phyloP scores from a whole-genome alignment of 2,113 vertebrate genomes.

The Phalacrocorax aristotelis region DNA sequence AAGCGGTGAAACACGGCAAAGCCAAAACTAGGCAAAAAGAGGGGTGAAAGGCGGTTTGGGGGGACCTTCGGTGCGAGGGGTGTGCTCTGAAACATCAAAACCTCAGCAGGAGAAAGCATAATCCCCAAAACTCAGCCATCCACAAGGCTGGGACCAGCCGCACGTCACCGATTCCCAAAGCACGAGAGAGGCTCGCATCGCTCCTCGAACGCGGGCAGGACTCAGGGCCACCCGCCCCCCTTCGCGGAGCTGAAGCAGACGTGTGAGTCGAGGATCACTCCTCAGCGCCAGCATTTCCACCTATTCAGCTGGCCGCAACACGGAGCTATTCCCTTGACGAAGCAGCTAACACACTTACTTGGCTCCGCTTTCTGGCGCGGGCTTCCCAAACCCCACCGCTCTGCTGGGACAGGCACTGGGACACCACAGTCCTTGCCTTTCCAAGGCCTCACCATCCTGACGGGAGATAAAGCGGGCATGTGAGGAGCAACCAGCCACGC shows the following conservation, averaged over 20 bases:
- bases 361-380: background rate
- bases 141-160: accelerated
- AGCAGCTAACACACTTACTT: accelerated
- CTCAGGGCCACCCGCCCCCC: background rate
- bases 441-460: background rate
- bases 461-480: background rate
- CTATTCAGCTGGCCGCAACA: background rate
- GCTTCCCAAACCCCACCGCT: background rate
- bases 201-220: accelerated
- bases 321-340: background rate
- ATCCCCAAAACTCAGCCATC: background rate
- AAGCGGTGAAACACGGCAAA: background rate
- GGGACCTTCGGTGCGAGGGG: accelerated
- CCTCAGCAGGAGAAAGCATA: background rate
- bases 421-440: too few relatives aligned
- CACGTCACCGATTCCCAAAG: accelerated
- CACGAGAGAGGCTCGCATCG: accelerated
- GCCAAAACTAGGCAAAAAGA: background rate
- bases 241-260: accelerated
- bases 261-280: accelerated
- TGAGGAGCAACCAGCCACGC: background rate
- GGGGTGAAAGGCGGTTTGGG: background rate
- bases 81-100: background rate
- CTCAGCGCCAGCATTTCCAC: accelerated
- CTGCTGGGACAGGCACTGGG: background rate